Base-by-base conservation (phyloP, 2,113 vertebrate species). In the Helogale parvula region DNA sequence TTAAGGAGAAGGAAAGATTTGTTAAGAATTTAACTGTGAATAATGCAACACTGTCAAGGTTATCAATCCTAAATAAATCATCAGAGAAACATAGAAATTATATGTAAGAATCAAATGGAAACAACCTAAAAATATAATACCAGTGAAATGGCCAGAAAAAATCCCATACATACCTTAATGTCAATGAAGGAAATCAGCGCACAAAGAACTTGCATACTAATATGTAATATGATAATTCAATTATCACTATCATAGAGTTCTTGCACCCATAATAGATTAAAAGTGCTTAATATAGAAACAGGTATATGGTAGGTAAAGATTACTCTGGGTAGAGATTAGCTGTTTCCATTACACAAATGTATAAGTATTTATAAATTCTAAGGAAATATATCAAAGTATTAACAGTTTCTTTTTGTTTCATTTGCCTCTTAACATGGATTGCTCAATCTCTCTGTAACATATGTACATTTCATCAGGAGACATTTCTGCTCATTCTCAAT, bases 61-160 rank as follows among this genome's bases (percentile, higher is more conserved):
- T 54, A 93, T 21, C 52, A 79, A 72, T 7, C 41, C 41, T n/a
- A 83, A 94, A 92, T 38, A 45, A 82, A 38, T 41, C 10, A 86
- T 65, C 7, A 95, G 31, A 85, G 13, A 81, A 19, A 69, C 17
- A 87, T 1, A 87, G 25, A 87, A 90, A 86, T 83, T 57, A 63
- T n/a, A 69, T 2, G 11, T 35, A 87, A 87, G 13, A 10, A n/a
- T 90, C 27, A 95, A 31, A 77, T 10, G 79, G 25, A 92, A 84
- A 79, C n/a, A 90, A 54, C 27, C 13, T 54, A 50, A 79, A 84
- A 33, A 47, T 12, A 38, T 13, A 47, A 76, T 38, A 85, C 14
- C 7, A 47, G 45, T 71, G 19, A 82, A 85, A 88, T 66, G 52
- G 19, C 23, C 45, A 95, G 89, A 88, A 88, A 88, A 96, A 96